A percentile compares a stretch with the other conserved stretches of the same genome.
These are phyloP conservation scores for Nebria brevicollis DNA, from an alignment of 2,888 invertebrate species.

Conservation along the genomic window DNA sequence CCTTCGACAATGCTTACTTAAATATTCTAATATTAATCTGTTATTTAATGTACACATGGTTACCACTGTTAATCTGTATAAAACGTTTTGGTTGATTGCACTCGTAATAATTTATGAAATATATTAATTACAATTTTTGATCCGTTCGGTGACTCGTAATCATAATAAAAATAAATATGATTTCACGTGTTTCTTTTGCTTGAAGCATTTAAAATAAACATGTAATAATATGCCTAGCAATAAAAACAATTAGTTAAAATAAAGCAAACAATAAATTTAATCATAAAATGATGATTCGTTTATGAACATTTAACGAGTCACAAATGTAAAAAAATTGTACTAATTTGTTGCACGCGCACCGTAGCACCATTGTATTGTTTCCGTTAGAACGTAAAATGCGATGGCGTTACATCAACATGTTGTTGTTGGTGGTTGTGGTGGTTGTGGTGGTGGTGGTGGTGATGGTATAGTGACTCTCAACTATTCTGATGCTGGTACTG, in stretches of 20 bases:
- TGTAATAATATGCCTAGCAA: neutral
- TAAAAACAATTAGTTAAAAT: neutral
- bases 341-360: slow-evolving; percentile 15
- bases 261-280: neutral
- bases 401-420: neutral
- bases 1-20: slow-evolving; percentile 18
- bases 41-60: slow-evolving; percentile 41
- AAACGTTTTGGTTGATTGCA: slow-evolving; percentile 46
- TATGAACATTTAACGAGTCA: slow-evolving; percentile 35
- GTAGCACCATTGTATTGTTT: too few species aligned
- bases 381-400: neutral
- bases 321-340: slow-evolving; percentile 44
- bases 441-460: neutral
- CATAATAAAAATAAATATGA: neutral
- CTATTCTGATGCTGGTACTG: slow-evolving; percentile 61
- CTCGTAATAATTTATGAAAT: slow-evolving; percentile 45
- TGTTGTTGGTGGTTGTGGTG: slow-evolving; percentile 21
- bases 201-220: neutral
- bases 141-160: neutral
- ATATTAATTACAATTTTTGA: slow-evolving; percentile 29
- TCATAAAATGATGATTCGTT: slow-evolving; percentile 8
- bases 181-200: neutral
- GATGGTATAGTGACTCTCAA: slow-evolving; percentile 55
- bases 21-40: slow-evolving; percentile 17
- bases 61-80: slow-evolving; percentile 46